These are phyloP conservation scores for Thymallus thymallus DNA, from an alignment of 2,113 vertebrate genomes.

Conservation along the genomic window DNA sequence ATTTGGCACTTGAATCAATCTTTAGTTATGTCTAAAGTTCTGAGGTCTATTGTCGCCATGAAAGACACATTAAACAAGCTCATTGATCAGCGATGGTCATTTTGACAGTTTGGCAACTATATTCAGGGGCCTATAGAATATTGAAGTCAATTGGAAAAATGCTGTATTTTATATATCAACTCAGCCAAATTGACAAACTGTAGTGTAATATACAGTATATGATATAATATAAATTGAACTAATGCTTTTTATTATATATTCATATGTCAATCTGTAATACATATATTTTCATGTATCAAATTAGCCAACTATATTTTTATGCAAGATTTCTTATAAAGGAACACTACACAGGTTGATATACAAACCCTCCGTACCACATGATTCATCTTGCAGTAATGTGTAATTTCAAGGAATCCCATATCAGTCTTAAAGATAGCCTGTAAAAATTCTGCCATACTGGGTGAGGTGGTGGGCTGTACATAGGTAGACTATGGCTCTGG, in stretches of 20 bases:
- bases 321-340: not conserved
- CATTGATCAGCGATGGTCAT: constrained; percentile 8
- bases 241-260: not conserved
- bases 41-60: constrained; percentile 18
- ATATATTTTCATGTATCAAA: too few species aligned
- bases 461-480: constrained; percentile 16
- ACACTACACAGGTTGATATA: not conserved
- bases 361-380: not conserved
- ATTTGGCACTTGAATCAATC: constrained; percentile 63
- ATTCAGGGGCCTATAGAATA: too few species aligned
- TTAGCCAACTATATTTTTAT: not conserved
- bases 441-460: constrained; percentile 51
- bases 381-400: not conserved
- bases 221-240: too few species aligned
- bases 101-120: constrained; percentile 23
- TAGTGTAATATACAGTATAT: too few species aligned
- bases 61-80: constrained; percentile 21
- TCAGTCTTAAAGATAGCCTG: constrained; percentile 23
- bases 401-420: constrained; percentile 3
- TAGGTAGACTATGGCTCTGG: constrained; percentile 7
- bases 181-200: too few species aligned
- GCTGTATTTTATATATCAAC: too few species aligned
- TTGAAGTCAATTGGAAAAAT: too few species aligned
- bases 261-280: not conserved
- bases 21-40: not conserved